phyloP scores from a whole-genome alignment of 1,140 invertebrate species.

The Arctopsyche grandis region DNA sequence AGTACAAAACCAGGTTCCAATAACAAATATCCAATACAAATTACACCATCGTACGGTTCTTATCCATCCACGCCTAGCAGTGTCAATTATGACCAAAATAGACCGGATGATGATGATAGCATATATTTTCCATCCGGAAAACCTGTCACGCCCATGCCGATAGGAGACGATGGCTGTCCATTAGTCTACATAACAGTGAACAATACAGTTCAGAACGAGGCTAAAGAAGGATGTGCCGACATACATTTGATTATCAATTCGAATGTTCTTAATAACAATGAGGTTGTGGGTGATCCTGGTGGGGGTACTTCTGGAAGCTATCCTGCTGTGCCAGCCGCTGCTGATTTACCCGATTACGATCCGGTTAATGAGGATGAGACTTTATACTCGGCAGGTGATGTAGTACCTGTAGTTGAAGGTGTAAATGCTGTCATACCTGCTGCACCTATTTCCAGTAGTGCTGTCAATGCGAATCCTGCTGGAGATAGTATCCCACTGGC shows the following conservation, averaged over 20 bases:
- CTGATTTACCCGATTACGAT: constrained; percentile 21
- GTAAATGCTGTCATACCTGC: constrained; percentile 33
- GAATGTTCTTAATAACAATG: constrained; percentile 44
- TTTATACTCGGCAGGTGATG: constrained; percentile 11
- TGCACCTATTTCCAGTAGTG: neutral
- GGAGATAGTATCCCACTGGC: neutral
- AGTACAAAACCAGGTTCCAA: constrained; percentile 33
- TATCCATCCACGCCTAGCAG: neutral
- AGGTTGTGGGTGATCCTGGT: constrained; percentile 2
- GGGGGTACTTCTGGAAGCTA: neutral
- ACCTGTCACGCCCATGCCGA: constrained; percentile 9
- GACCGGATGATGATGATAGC: constrained; percentile 14
- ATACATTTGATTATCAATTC: constrained; percentile 49
- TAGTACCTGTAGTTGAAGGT: constrained; percentile 39
- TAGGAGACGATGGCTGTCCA: constrained; percentile 39
- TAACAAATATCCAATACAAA: constrained; percentile 23
- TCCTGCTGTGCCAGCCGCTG: neutral
- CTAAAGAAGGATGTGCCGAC: constrained; percentile 48
- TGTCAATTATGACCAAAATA: constrained; percentile 15
- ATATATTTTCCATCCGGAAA: constrained; percentile 36
- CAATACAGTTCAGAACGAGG: constrained; percentile 43
- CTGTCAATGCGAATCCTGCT: neutral
- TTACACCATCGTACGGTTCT: constrained; percentile 18
- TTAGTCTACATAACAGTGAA: constrained; percentile 48
- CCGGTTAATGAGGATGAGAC: constrained; percentile 22